phyloP scores from a whole-genome alignment of 2,113 vertebrate species.

The Indicator maculatus region DNA sequence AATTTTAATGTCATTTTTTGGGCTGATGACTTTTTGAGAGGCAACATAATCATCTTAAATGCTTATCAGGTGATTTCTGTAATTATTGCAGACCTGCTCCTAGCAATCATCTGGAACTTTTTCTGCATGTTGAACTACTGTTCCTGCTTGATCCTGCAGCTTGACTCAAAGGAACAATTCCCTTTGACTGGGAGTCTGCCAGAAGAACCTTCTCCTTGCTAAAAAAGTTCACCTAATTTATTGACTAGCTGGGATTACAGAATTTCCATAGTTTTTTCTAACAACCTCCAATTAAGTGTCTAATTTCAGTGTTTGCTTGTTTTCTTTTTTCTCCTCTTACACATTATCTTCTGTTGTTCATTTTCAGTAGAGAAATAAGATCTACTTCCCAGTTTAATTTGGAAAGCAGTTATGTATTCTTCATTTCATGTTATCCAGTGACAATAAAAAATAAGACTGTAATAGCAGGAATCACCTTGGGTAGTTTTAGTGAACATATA shows the following conservation, averaged over 20 bases:
- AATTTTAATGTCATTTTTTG: not conserved
- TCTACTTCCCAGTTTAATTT: not conserved
- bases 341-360: not conserved
- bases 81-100: constrained; percentile 11
- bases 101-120: constrained; percentile 13
- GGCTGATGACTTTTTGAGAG: constrained; percentile 6
- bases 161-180: not conserved
- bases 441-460: not conserved
- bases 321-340: not conserved
- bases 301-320: not conserved
- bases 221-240: constrained; percentile 24
- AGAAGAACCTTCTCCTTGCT: not conserved
- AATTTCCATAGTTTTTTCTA: constrained; percentile 1
- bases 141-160: not conserved
- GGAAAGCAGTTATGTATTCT: not conserved
- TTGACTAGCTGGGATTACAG: constrained; percentile 7
- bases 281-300: not conserved
- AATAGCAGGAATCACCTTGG: not conserved
- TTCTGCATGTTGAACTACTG: constrained; percentile 29
- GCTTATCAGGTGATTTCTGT: constrained; percentile 14
- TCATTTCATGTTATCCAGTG: not conserved
- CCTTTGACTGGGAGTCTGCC: not conserved
- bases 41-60: constrained; percentile 40
- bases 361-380: not conserved
- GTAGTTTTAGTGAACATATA: not conserved